phyloP scores from a whole-genome alignment of 1,140 invertebrate species.

The Drosophila setifemur region DNA sequence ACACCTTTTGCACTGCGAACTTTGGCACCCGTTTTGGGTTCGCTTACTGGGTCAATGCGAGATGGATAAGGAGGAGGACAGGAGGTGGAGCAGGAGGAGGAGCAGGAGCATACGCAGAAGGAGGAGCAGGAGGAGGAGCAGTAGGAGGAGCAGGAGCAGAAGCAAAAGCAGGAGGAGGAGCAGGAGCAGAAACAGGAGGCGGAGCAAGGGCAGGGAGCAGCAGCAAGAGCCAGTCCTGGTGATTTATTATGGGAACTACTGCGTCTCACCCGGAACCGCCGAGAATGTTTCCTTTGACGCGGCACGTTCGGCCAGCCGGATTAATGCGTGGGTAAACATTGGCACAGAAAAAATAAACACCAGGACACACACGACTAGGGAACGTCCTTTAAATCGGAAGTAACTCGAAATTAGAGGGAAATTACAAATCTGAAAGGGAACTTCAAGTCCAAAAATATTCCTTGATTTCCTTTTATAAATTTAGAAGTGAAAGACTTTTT shows the following conservation, averaged over 20 bases:
- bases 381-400: neutral
- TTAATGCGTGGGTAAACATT: slow-evolving; percentile 12
- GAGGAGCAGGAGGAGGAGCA: neutral
- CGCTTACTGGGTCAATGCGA: slow-evolving; percentile 68
- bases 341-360: neutral
- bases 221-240: slow-evolving; percentile 10
- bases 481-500: no score
- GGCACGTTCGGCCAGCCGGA: slow-evolving; percentile 47
- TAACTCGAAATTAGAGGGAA: no score
- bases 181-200: neutral
- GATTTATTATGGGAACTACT: slow-evolving; percentile 48
- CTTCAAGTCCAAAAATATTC: no score
- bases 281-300: slow-evolving; percentile 58
- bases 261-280: slow-evolving; percentile 3
- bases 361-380: no score
- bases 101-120: neutral
- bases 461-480: no score
- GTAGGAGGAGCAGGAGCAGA: neutral
- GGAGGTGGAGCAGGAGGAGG: neutral
- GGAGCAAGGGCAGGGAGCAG: no score
- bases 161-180: no score
- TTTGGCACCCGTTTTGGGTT: slow-evolving; percentile 29
- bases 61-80: slow-evolving; percentile 10
- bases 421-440: no score
- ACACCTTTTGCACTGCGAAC: slow-evolving; percentile 43